Evolutionary conservation across 2,113 vertebrate genomes (phyloP).

Genomic region (Gambusia holbrooki): DNA sequence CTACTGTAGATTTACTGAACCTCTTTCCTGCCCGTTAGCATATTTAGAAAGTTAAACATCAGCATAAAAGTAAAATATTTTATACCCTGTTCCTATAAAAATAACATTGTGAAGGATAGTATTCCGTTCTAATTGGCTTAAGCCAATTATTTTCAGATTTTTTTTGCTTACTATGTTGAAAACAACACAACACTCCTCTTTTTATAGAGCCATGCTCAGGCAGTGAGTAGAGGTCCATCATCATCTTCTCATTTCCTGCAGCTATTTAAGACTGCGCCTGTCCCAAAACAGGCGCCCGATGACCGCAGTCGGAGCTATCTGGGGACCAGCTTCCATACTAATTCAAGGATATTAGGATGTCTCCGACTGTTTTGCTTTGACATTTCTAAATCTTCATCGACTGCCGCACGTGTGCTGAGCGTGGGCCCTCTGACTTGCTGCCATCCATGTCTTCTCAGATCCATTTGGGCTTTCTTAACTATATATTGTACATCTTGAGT

Average conservation of each 20-base stretch:
- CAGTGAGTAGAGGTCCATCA: constrained; percentile 74
- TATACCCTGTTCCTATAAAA: neutral
- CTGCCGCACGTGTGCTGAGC: constrained; percentile 52
- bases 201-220: constrained; percentile 59
- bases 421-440: constrained; percentile 74
- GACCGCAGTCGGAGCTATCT: constrained; percentile 71
- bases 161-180: constrained; percentile 43
- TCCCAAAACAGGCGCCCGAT: constrained; percentile 65
- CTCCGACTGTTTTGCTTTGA: constrained; percentile 77
- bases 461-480: constrained; percentile 79
- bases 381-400: constrained; percentile 67
- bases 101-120: neutral
- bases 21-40: neutral
- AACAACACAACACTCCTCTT: constrained; percentile 72
- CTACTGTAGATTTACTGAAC: neutral
- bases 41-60: neutral
- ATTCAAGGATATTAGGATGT: constrained; percentile 76
- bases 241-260: constrained; percentile 81
- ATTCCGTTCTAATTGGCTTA: neutral
- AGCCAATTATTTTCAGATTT: constrained; percentile 48
- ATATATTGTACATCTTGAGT: constrained; percentile 83
- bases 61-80: neutral
- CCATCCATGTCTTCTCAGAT: constrained; percentile 74
- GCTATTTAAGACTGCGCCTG: constrained; percentile 73
- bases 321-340: constrained; percentile 68